These are phyloP conservation scores for Brienomyrus brachyistius DNA, from an alignment of 2,113 vertebrate genomes.

Conservation along the genomic window DNA sequence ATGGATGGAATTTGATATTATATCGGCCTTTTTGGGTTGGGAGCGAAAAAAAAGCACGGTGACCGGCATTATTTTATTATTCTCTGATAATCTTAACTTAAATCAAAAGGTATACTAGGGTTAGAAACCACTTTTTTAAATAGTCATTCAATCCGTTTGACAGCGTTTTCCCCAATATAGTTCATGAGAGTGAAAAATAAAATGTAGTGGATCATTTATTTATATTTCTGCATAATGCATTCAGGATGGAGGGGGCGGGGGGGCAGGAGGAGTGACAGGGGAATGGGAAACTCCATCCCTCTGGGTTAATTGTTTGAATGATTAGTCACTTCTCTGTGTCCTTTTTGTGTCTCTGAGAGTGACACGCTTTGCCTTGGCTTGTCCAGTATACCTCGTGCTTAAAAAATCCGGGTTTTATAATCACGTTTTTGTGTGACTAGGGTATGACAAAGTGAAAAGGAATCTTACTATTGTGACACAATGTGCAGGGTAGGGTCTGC, in stretches of 20 bases:
- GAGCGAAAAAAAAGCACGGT: not conserved
- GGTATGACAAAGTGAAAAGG: not conserved
- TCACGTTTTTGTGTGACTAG: not conserved
- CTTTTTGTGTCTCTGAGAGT: not conserved
- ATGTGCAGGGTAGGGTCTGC: not conserved
- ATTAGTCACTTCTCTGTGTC: not conserved
- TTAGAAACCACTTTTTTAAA: not conserved
- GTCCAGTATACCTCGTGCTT: not conserved
- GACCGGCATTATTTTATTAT: not conserved
- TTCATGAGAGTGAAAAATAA: not conserved
- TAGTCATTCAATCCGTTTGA: not conserved
- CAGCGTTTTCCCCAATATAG: not conserved
- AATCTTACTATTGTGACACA: not conserved
- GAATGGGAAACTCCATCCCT: not conserved
- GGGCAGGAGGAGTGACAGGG: not conserved
- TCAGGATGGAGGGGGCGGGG: not conserved
- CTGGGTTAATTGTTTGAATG: not conserved
- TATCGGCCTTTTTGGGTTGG: not conserved
- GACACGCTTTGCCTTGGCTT: not conserved
- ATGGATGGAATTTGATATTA: too few relatives aligned
- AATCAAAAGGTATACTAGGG: not conserved
- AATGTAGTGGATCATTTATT: not conserved
- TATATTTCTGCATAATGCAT: not conserved
- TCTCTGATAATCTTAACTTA: not conserved
- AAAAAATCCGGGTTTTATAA: not conserved